Conservation (phyloP, 2,113 vertebrate species). For the Eulemur rufifrons region DNA sequence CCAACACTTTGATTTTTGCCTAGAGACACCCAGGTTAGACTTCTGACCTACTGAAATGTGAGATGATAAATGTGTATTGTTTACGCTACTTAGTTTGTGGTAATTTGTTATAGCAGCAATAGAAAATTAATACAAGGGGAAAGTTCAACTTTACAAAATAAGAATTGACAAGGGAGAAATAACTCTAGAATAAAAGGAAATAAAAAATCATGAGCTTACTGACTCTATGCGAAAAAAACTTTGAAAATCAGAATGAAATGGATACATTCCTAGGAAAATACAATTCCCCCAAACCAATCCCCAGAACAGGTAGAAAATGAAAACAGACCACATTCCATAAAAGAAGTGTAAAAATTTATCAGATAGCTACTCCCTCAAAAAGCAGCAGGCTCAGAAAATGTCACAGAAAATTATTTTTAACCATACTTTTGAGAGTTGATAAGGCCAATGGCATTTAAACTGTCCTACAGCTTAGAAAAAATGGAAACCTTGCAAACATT, state of each 20-base stretch:
- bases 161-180: background rate
- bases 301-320: background rate
- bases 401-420: background rate
- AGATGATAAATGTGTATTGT: background rate
- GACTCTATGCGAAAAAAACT: background rate
- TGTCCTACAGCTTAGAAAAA: background rate
- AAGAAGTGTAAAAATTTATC: slow-evolving; percentile 4
- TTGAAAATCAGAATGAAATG: background rate
- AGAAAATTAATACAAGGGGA: background rate
- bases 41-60: background rate
- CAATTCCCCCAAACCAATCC: background rate
- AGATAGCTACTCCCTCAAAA: background rate
- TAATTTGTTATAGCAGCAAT: background rate
- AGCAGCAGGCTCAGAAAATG: background rate
- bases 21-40: background rate
- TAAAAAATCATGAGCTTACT: background rate
- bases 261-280: slow-evolving; percentile 4
- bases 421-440: background rate
- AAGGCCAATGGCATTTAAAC: background rate
- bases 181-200: background rate
- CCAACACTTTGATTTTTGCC: background rate
- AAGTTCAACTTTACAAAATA: background rate
- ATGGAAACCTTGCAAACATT: background rate
- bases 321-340: slow-evolving; percentile 14
- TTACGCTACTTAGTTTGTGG: background rate